phyloP scores from a whole-genome alignment of 64 coral and sea anemone genomes.

The Montipora cactus region DNA sequence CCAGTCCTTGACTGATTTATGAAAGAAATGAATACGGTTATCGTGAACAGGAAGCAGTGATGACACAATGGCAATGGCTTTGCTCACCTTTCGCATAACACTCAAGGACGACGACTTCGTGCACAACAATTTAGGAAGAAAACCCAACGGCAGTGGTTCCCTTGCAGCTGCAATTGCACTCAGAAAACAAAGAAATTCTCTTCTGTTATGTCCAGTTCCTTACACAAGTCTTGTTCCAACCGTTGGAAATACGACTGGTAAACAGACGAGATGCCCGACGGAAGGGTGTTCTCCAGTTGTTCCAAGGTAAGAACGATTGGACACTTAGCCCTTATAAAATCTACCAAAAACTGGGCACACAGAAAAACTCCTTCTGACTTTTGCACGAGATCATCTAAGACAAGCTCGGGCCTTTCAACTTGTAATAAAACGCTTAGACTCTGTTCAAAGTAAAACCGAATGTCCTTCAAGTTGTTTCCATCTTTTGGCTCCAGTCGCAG shows the following conservation, averaged over 20 bases:
- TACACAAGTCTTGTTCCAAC: not conserved
- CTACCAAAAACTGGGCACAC: not conserved
- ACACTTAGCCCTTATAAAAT: not conserved
- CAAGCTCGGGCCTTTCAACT: not conserved
- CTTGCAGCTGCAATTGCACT: not conserved
- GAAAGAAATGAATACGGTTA: slow-evolving; percentile 27
- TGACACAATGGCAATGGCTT: not conserved
- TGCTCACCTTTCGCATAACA: not conserved
- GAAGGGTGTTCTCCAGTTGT: not conserved
- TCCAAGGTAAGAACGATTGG: not conserved
- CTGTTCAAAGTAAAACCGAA: not conserved
- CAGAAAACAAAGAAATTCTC: not conserved
- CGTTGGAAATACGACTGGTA: not conserved
- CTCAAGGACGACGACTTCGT: not conserved
- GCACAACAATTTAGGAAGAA: not conserved
- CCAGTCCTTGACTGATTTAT: slow-evolving; percentile 27
- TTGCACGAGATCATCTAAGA: not conserved
- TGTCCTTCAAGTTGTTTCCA: slow-evolving; percentile 14
- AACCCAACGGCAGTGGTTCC: not conserved
- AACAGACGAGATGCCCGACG: not conserved
- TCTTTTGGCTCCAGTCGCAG: slow-evolving; percentile 2
- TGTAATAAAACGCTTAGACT: not conserved
- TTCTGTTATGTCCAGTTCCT: not conserved
- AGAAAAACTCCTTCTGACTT: slow-evolving; percentile 1
- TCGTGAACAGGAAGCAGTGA: not conserved